A percentile compares a stretch with the other conserved stretches of the same genome.
phyloP scores from a whole-genome alignment of 2,797 vertebrate genomes.

The Thunnus albacares region DNA sequence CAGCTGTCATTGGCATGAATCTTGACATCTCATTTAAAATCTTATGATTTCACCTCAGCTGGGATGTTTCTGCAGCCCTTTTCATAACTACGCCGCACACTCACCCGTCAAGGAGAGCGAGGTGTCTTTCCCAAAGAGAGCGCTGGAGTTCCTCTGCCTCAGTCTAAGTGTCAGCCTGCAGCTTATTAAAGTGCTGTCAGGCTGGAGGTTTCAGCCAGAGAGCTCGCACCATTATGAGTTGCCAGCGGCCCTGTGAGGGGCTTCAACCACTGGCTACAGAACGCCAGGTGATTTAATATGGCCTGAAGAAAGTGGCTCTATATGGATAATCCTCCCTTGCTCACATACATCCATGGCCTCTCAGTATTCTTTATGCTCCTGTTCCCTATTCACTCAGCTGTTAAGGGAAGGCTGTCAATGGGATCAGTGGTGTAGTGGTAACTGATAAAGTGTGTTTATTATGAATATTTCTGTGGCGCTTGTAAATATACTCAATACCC shows the following conservation, averaged over 20 bases:
- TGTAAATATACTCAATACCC: not conserved
- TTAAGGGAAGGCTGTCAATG: not conserved
- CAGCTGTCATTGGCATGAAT: conserved; percentile 33
- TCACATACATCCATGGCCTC: conserved; percentile 32
- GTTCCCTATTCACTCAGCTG: conserved; percentile 26
- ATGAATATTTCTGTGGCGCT: conserved; percentile 12
- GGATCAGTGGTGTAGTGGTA: not conserved
- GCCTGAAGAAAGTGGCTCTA: conserved; percentile 45
- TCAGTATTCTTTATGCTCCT: conserved; percentile 43
- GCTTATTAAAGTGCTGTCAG: conserved; percentile 71
- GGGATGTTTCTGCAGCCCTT: conserved; percentile 38
- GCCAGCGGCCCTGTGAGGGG: conserved; percentile 60
- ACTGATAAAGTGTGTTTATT: conserved; percentile 6
- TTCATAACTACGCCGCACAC: conserved; percentile 21
- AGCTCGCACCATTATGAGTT: conserved; percentile 64
- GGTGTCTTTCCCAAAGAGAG: conserved; percentile 49
- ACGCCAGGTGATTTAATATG: conserved; percentile 74
- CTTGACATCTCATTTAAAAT: conserved; percentile 63
- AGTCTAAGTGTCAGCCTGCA: conserved; percentile 65
- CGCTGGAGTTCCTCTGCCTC: conserved; percentile 45
- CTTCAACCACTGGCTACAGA: conserved; percentile 57
- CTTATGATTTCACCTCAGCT: conserved; percentile 47
- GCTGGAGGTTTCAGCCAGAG: conserved; percentile 58
- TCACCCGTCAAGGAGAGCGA: conserved; percentile 31
- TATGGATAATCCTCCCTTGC: conserved; percentile 53